Percentiles rank a stretch among this genome's conserved stretches.
phyloP scores from a whole-genome alignment of 2,797 vertebrate genomes.

The Sebastes trivittatus region DNA sequence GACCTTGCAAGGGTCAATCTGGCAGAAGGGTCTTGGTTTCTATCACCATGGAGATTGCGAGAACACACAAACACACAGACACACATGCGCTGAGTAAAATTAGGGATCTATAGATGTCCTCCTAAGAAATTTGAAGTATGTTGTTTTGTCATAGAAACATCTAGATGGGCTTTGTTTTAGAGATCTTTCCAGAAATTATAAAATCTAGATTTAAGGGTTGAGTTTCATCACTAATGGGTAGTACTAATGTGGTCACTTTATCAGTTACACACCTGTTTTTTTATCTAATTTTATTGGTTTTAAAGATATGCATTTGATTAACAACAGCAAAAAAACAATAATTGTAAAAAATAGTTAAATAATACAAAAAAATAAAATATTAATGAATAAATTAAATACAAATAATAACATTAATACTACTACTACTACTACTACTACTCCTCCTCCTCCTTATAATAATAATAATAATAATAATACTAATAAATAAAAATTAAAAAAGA shows the following conservation, averaged over 20 bases:
- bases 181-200: background rate
- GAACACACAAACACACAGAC: slow-evolving; percentile 39
- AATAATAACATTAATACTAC: no score
- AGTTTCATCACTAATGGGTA: background rate
- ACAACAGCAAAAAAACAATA: no score
- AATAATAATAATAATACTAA: no score
- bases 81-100: slow-evolving; percentile 5
- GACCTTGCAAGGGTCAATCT: slow-evolving; percentile 82
- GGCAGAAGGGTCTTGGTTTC: slow-evolving; percentile 85
- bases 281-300: no score
- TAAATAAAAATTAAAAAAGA: background rate
- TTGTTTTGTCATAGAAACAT: slow-evolving; percentile 5
- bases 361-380: no score
- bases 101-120: background rate
- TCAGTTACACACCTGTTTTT: background rate
- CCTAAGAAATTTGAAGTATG: background rate
- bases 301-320: no score
- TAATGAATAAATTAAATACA: no score
- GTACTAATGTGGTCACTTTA: background rate
- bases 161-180: background rate
- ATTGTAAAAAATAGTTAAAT: no score
- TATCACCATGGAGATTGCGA: slow-evolving; percentile 78
- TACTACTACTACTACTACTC: no score
- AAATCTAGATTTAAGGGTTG: background rate
- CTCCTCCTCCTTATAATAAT: no score